Evolutionary conservation across 2,797 vertebrate genomes (phyloP).

Genomic region (Typhlichthys subterraneus): DNA sequence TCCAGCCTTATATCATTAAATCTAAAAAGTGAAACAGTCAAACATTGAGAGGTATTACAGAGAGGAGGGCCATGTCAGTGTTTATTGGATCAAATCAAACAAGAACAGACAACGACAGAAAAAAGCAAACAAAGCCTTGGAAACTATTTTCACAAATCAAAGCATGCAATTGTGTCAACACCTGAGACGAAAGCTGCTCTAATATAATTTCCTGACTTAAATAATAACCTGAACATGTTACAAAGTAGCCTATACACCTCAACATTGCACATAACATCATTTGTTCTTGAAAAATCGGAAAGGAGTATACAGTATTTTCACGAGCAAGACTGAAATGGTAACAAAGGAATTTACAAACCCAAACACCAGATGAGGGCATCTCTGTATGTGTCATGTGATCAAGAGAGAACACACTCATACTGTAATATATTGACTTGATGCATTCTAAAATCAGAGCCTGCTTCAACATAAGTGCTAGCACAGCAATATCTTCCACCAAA

Average conservation of each 20-base stretch:
- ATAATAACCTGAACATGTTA: no score
- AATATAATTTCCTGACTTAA: constrained; percentile 7
- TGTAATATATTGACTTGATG: constrained; percentile 33
- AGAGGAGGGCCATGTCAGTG: constrained; percentile 40
- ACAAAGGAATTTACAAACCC: constrained; percentile 71
- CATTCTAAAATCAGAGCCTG: no score
- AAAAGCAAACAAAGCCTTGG: constrained; percentile 53
- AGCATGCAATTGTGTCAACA: constrained; percentile 49
- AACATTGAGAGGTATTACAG: constrained; percentile 66
- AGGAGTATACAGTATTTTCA: constrained; percentile 25
- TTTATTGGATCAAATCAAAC: constrained; percentile 76
- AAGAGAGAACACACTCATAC: constrained; percentile 69
- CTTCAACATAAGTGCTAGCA: no score
- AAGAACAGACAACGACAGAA: constrained; percentile 48
- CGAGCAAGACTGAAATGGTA: constrained; percentile 48
- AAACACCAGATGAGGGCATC: constrained; percentile 62
- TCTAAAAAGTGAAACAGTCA: constrained; percentile 80
- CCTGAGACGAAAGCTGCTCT: constrained; percentile 32
- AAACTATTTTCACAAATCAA: constrained; percentile 49
- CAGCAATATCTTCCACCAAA: no score
- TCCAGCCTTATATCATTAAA: constrained; percentile 97
- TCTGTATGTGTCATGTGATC: constrained; percentile 66
- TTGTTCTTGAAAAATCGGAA: constrained; percentile 37
- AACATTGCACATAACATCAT: no score
- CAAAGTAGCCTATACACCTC: no score